Evolutionary conservation across 2,888 invertebrate species (phyloP).

Genomic region (Lamellibrachia columna): DNA sequence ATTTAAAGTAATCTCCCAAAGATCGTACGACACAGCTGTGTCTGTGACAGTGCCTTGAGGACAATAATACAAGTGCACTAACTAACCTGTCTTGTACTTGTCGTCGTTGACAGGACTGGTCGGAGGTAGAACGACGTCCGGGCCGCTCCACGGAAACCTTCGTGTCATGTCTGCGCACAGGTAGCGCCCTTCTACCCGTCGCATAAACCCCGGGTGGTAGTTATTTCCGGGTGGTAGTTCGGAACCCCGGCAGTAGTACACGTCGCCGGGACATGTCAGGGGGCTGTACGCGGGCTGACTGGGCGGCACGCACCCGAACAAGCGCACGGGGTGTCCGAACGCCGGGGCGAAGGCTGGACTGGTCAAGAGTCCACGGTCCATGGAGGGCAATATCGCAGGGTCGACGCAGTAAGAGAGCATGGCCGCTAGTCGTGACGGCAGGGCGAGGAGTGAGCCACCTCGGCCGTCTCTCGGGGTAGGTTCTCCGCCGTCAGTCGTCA

Average conservation of each 20-base stretch:
- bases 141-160: background rate
- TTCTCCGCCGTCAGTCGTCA: background rate
- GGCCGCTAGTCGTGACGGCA: background rate
- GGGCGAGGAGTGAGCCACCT: background rate
- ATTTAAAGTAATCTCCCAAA: too few relatives aligned
- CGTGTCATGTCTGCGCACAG: background rate
- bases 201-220: constrained; percentile 3
- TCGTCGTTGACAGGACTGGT: background rate
- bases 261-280: background rate
- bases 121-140: background rate
- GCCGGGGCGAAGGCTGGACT: background rate
- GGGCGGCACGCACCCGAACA: background rate
- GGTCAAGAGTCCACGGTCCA: constrained; percentile 10
- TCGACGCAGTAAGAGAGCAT: background rate
- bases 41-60: too few relatives aligned
- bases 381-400: background rate
- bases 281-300: background rate
- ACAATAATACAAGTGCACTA: background rate
- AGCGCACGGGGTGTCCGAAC: background rate
- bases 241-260: background rate
- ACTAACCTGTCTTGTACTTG: constrained; percentile 2
- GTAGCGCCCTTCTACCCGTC: background rate
- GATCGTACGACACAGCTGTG: too few relatives aligned
- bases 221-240: background rate
- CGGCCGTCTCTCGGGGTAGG: background rate